Percentiles rank a stretch among this genome's conserved stretches.
Conservation (phyloP, 1,140 invertebrate species). For the Diorhabda elongata region DNA sequence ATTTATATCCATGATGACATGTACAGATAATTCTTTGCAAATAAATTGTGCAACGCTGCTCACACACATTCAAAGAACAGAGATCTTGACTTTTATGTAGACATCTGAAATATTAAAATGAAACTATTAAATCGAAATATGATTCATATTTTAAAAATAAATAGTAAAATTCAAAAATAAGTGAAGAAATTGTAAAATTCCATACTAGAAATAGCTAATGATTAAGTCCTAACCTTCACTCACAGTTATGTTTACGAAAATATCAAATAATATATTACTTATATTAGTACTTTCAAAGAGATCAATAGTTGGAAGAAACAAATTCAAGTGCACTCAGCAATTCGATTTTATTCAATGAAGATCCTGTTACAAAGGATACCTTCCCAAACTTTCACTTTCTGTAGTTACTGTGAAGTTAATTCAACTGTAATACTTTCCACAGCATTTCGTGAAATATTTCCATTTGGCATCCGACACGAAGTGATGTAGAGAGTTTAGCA, state of each 20-base stretch:
- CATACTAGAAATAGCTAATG: background rate
- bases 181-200: background rate
- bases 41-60: constrained; percentile 60
- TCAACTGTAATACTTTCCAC: no score
- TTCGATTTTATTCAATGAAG: no score
- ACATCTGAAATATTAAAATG: constrained; percentile 49
- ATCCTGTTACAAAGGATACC: no score
- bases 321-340: no score
- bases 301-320: no score
- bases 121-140: background rate
- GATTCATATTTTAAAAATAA: background rate
- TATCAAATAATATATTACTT: background rate
- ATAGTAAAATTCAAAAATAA: constrained; percentile 5
- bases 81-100: constrained; percentile 56
- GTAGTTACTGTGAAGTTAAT: no score
- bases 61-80: constrained; percentile 59
- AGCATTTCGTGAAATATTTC: no score
- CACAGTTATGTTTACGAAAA: background rate
- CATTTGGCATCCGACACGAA: no score
- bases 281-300: no score
- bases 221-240: background rate
- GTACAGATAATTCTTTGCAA: constrained; percentile 61
- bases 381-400: no score
- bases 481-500: no score
- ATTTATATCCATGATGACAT: constrained; percentile 59